Conservation (phyloP, 2,888 invertebrate species). For the Lasioglossum oenotherae region DNA sequence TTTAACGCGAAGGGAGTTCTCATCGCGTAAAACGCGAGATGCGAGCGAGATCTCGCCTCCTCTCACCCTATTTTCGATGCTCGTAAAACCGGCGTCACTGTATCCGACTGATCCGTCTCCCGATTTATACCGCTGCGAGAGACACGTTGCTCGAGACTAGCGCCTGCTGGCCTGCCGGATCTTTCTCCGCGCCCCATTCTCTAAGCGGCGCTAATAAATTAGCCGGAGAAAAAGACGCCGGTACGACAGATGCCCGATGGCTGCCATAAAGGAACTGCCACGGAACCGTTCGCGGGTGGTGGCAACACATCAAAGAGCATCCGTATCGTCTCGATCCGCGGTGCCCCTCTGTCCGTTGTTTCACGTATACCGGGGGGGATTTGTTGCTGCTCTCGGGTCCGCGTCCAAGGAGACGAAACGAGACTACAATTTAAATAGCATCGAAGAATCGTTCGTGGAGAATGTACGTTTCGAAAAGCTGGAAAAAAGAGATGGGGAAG, state of each 20-base stretch:
- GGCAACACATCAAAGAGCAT: conserved; percentile 71
- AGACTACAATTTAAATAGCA: not conserved
- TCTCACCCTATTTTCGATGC: conserved; percentile 71
- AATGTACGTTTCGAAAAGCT: not conserved
- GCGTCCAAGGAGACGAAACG: not conserved
- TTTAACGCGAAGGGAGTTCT: conserved; percentile 56
- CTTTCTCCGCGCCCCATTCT: conserved; percentile 58
- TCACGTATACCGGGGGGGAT: conserved; percentile 62
- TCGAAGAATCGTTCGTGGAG: conserved; percentile 4
- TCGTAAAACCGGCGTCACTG: conserved; percentile 64
- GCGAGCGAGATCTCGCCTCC: conserved; percentile 38
- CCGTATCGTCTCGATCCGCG: conserved; percentile 53
- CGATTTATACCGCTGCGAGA: conserved; percentile 65
- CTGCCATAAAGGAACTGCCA: conserved; percentile 74
- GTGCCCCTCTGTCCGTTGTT: conserved; percentile 42
- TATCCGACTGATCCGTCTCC: conserved; percentile 70
- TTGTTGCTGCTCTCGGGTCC: conserved; percentile 55
- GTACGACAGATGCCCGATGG: conserved; percentile 82
- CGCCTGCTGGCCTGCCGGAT: conserved; percentile 61
- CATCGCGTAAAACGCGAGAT: conserved; percentile 43
- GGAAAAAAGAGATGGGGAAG: not conserved
- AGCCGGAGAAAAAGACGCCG: conserved; percentile 81
- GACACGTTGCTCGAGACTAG: conserved; percentile 38
- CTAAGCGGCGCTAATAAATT: conserved; percentile 81
- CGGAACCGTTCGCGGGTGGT: conserved; percentile 61